These are phyloP conservation scores for Macrocentrus cingulum DNA, from an alignment of 1,140 invertebrate species.

Conservation along the genomic window DNA sequence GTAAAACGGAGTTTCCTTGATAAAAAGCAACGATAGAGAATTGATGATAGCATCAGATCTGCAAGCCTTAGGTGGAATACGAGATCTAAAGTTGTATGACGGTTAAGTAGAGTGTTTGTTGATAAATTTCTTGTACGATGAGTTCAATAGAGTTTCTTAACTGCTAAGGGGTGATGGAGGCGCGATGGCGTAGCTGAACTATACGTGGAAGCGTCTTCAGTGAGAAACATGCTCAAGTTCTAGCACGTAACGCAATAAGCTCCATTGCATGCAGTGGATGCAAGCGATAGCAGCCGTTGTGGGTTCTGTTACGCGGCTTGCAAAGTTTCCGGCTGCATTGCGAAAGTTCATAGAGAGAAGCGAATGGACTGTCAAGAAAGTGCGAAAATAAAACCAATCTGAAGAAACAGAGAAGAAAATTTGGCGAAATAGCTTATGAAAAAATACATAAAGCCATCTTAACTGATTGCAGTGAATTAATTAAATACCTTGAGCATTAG, in stretches of 20 bases:
- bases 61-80: no score
- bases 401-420: no score
- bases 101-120: no score
- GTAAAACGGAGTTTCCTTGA: no score
- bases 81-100: no score
- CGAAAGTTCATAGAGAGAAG: slow-evolving; percentile 10
- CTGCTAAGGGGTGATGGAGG: background rate
- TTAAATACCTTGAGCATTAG: slow-evolving; percentile 4
- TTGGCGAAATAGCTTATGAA: no score
- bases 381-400: background rate
- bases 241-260: slow-evolving; percentile 20
- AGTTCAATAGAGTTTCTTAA: background rate
- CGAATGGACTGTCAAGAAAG: background rate
- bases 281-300: slow-evolving; percentile 7
- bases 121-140: background rate
- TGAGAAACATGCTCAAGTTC: background rate
- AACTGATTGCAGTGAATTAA: slow-evolving; percentile 9
- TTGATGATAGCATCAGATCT: no score
- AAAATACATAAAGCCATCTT: background rate
- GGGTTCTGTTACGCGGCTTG: background rate
- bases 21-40: no score
- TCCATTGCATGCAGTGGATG: slow-evolving; percentile 9
- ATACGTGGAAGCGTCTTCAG: background rate
- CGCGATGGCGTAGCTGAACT: background rate
- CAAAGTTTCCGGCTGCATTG: slow-evolving; percentile 1